These are phyloP conservation scores for Octodonta nipae DNA, from an alignment of 2,888 invertebrate genomes.

Conservation along the genomic window DNA sequence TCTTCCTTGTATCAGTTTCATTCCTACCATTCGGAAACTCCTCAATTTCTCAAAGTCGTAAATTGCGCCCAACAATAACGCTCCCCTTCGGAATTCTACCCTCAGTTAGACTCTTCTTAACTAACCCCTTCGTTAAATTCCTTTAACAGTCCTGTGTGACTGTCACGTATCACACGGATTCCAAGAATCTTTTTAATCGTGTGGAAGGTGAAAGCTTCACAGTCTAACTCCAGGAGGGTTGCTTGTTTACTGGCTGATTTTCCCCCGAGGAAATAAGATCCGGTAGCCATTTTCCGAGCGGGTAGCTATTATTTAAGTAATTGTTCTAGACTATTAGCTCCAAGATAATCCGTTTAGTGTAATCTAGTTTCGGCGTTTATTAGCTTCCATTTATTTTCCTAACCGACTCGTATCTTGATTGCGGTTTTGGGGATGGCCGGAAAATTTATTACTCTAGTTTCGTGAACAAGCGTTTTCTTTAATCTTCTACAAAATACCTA, in stretches of 20 bases:
- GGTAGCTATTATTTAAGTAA: conserved; percentile 36
- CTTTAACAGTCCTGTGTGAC: too few species aligned
- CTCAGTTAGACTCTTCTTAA: conserved; percentile 29
- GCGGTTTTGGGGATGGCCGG: too few species aligned
- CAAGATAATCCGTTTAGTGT: conserved; percentile 33
- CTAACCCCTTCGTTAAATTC: conserved; percentile 29
- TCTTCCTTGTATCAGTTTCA: too few species aligned
- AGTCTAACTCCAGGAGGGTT: conserved; percentile 24
- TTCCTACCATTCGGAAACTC: too few species aligned
- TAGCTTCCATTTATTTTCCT: conserved; percentile 17
- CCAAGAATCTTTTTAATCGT: neutral
- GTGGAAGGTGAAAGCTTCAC: conserved; percentile 11
- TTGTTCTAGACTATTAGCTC: conserved; percentile 34
- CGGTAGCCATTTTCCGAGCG: conserved; percentile 34
- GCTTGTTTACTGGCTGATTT: conserved; percentile 31
- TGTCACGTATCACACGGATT: conserved; percentile 17
- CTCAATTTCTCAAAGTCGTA: neutral
- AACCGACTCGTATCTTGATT: too few species aligned
- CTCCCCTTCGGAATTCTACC: conserved; percentile 22
- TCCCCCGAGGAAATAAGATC: conserved; percentile 34
- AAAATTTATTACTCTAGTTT: too few species aligned
- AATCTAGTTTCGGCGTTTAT: conserved; percentile 28
- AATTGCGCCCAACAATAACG: neutral
- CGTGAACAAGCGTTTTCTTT: too few species aligned
- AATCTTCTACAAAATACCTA: too few species aligned